These are phyloP conservation scores for Caenorhabditis sp. DNA, from an alignment of 2,888 invertebrate species.

Conservation along the genomic window DNA sequence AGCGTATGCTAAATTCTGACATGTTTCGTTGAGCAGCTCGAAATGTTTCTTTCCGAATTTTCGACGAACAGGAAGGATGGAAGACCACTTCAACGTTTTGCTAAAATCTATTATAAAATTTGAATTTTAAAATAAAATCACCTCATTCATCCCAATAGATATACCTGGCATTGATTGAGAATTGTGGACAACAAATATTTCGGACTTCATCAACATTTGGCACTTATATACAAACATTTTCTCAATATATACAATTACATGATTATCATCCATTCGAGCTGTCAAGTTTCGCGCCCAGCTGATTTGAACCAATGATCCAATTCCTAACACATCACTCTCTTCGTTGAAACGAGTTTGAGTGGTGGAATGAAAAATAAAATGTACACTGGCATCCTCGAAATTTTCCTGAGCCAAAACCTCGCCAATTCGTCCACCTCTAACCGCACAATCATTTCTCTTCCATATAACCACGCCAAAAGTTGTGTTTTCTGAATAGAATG, in stretches of 20 bases:
- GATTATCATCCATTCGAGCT: neutral
- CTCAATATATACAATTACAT: slow-evolving; percentile 25
- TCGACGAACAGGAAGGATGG: slow-evolving; percentile 18
- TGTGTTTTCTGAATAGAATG: slow-evolving; percentile 13
- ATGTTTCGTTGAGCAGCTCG: neutral
- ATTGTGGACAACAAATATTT: neutral
- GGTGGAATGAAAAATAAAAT: slow-evolving; percentile 22
- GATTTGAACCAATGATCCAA: slow-evolving; percentile 27
- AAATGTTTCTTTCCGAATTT: slow-evolving; percentile 2
- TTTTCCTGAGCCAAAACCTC: slow-evolving; percentile 26
- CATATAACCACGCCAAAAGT: slow-evolving; percentile 20
- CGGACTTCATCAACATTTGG: neutral
- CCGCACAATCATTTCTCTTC: neutral
- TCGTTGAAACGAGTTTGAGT: slow-evolving; percentile 5
- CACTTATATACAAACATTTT: slow-evolving; percentile 29
- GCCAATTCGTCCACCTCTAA: slow-evolving; percentile 5
- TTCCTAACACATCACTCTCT: slow-evolving; percentile 6
- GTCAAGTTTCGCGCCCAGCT: slow-evolving; percentile 15
- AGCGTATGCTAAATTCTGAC: neutral
- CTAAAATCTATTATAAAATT: neutral
- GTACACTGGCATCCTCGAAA: slow-evolving; percentile 19
- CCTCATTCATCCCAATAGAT: slow-evolving; percentile 18
- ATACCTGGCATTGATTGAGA: slow-evolving; percentile 10
- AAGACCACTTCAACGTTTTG: slow-evolving; percentile 17
- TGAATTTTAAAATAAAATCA: neutral